Base-by-base conservation (phyloP, 2,888 invertebrate species). In the Helicoverpa assulta region DNA sequence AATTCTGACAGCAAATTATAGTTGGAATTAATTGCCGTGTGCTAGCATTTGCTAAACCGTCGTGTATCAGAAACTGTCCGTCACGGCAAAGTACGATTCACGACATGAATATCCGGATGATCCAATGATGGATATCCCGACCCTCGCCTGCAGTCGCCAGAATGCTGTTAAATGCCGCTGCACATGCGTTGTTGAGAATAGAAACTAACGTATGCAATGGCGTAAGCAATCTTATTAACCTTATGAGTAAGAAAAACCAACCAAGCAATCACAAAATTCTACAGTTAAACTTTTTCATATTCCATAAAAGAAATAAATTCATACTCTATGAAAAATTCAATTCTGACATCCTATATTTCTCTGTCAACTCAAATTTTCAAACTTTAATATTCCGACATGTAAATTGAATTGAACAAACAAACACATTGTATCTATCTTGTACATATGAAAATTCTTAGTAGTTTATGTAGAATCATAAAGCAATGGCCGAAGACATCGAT, bases 381-480 rank as follows among this genome's bases (percentile, higher is more conserved):
- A n/a, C 10, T 8, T 16, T 37, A 72, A 57, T 21, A 58, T 61
- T 74, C 61, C 66, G 61, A 5, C 47, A 61, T 76, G 76, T 71
- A 61, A 74, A 37, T 51, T 64, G 5, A 60, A 54, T 51, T 50
- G 43, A 43, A 43, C 43, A 43, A 43, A 40, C 40, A 21, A 5
- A 51, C 26, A 21, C 1, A 40, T 57, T 8, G 33, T 50, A n/a
- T 59, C 69, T 65, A 3, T 8, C 5, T 26, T 65, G 19, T 29
- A 73, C 61, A 58, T 50, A 90, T 91, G 90, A 90, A 90, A 89
- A 87, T 85, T 87, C 78, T 83, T 29, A 82, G 87, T 88, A 81
- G 53, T 68, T 73, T 84, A 64, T 66, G 80, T 67, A 67, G 66
- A 57, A 67, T 73, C 60, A 63, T 74, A 19, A 87, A 73, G 76